A percentile compares a stretch with the other conserved stretches of the same genome.
Evolutionary conservation across 64 coral and sea anemone species (phyloP).

Genomic region (Montipora sp.): DNA sequence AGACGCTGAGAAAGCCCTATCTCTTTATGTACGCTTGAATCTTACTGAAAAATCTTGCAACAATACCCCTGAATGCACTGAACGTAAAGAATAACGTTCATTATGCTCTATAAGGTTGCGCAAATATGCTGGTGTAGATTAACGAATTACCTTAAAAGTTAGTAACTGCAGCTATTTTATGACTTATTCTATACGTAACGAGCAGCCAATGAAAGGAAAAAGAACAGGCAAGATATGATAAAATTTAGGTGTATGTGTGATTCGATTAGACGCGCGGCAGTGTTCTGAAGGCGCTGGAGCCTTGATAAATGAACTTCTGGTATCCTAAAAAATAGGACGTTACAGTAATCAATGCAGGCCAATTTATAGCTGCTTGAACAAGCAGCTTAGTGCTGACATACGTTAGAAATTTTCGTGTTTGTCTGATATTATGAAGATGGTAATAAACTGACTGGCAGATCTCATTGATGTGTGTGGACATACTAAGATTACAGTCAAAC

Average conservation of each 20-base stretch:
- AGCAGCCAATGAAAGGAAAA: not conserved
- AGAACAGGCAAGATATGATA: not conserved
- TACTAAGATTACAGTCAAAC: too few relatives aligned
- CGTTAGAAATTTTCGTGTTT: conserved; percentile 4
- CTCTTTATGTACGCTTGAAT: too few relatives aligned
- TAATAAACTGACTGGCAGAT: conserved; percentile 11
- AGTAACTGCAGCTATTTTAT: not conserved
- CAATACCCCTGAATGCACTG: too few relatives aligned
- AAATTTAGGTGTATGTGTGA: not conserved
- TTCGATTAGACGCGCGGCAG: not conserved
- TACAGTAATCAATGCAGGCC: conserved; percentile 10
- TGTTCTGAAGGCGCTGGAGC: not conserved
- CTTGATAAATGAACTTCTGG: not conserved
- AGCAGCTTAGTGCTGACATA: not conserved
- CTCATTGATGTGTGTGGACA: not conserved
- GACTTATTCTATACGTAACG: not conserved
- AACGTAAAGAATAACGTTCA: too few relatives aligned
- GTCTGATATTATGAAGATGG: conserved; percentile 24
- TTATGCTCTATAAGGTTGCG: not conserved
- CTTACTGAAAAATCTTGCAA: too few relatives aligned
- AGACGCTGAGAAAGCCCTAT: too few relatives aligned
- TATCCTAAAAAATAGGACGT: not conserved
- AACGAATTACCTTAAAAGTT: conserved; percentile 15
- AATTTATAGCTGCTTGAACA: conserved; percentile 16
- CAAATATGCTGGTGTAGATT: not conserved